Percentiles rank a stretch among this genome's conserved stretches.
Evolutionary conservation across 2,797 vertebrate species (phyloP).

Genomic region (Channallabes apus): DNA sequence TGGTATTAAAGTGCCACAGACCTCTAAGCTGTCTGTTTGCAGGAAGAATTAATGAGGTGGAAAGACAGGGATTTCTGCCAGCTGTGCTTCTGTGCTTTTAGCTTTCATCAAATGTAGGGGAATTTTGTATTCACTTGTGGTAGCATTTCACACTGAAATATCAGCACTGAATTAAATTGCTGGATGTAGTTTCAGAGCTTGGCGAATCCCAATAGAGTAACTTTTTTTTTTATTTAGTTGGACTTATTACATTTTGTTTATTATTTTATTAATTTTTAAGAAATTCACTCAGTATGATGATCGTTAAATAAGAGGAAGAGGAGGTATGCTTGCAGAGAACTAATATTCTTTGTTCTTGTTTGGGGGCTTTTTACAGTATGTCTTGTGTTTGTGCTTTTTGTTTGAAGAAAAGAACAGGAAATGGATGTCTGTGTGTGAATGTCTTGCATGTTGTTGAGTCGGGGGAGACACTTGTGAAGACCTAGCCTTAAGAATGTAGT

Average conservation of each 20-base stretch:
- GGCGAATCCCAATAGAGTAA: background rate
- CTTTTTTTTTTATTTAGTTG: constrained; percentile 1
- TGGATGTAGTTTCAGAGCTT: constrained; percentile 9
- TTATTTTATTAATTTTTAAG: background rate
- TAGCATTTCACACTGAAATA: constrained; percentile 38
- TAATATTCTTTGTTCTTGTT: constrained; percentile 18
- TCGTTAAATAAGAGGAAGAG: constrained; percentile 20
- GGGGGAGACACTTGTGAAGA: constrained; percentile 4
- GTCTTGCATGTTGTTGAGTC: background rate
- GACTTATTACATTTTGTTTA: background rate
- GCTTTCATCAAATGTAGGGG: constrained; percentile 13
- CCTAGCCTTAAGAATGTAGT: background rate
- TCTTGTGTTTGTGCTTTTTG: constrained; percentile 23
- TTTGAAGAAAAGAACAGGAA: constrained; percentile 20
- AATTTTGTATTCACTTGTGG: constrained; percentile 30
- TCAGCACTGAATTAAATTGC: constrained; percentile 32
- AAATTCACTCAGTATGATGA: background rate
- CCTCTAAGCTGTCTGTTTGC: constrained; percentile 46
- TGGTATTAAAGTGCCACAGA: constrained; percentile 48
- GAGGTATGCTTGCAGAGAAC: background rate
- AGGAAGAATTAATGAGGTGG: constrained; percentile 51
- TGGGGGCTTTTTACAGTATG: constrained; percentile 7
- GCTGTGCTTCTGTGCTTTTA: constrained; percentile 30
- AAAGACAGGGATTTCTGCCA: constrained; percentile 47
- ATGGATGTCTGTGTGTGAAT: background rate